phyloP scores from a whole-genome alignment of 2,888 invertebrate species.

The Lasioglossum lativentre region DNA sequence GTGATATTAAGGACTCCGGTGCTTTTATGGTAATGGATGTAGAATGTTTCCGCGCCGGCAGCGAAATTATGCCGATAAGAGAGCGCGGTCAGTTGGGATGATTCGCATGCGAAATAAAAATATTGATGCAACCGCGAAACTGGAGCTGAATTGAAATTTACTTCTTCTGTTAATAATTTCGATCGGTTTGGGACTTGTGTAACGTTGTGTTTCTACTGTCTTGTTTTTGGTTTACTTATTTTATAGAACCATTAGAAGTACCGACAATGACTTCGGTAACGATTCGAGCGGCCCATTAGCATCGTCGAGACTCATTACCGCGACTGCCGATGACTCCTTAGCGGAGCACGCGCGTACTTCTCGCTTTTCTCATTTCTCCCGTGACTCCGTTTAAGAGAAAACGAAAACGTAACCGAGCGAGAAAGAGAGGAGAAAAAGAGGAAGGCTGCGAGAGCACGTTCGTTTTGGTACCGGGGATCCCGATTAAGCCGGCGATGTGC shows the following conservation, averaged over 20 bases:
- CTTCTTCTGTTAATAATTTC: not conserved
- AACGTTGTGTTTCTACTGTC: not conserved
- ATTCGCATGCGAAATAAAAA: not conserved
- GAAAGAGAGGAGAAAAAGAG: slow-evolving; percentile 18
- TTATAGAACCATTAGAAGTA: too few species aligned
- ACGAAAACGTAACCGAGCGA: not conserved
- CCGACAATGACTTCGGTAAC: not conserved
- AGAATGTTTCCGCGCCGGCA: not conserved
- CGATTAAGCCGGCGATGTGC: slow-evolving; percentile 62
- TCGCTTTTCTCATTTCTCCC: slow-evolving; percentile 41
- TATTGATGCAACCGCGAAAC: not conserved
- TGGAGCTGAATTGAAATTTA: not conserved
- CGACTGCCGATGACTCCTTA: slow-evolving; percentile 33
- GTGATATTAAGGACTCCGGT: not conserved
- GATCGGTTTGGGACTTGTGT: too few species aligned
- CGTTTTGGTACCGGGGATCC: slow-evolving; percentile 51
- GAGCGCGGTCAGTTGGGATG: not conserved
- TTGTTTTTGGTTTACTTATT: not conserved
- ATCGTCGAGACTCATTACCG: slow-evolving; percentile 15
- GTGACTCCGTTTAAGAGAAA: not conserved
- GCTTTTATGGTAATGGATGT: not conserved
- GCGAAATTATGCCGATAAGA: not conserved
- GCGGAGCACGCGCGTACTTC: slow-evolving; percentile 32
- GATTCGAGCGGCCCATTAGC: not conserved
- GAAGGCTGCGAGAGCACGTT: slow-evolving; percentile 19